Conservation (phyloP, 2,888 invertebrate species). For the Nebria brevicollis region DNA sequence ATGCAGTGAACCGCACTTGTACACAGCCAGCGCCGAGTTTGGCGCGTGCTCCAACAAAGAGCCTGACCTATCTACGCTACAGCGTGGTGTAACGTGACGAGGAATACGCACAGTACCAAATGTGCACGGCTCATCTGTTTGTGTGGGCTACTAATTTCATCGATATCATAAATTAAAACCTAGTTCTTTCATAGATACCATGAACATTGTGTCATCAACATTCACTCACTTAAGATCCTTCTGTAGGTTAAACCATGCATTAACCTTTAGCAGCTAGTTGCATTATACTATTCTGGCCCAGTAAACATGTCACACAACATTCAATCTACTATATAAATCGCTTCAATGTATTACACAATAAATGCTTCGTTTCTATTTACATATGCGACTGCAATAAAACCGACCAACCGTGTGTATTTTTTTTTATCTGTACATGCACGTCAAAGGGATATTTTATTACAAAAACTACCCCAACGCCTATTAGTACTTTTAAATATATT, state of each 20-base stretch:
- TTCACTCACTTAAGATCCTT: neutral
- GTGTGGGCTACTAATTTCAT: neutral
- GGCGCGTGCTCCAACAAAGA: constrained; percentile 28
- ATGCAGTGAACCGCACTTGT: constrained; percentile 17
- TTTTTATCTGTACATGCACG: no score
- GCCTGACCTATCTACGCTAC: constrained; percentile 44
- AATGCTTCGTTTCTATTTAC: neutral
- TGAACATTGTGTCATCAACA: neutral
- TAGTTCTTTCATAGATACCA: neutral
- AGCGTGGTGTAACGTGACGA: neutral
- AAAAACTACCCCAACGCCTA: no score
- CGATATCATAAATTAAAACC: neutral
- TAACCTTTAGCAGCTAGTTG: neutral
- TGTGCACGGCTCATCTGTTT: neutral
- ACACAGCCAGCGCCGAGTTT: constrained; percentile 3
- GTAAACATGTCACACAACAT: neutral
- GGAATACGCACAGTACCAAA: neutral
- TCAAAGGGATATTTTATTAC: no score
- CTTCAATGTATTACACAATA: neutral
- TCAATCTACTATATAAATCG: neutral
- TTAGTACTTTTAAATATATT: no score
- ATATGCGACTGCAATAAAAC: neutral
- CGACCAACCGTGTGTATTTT: no score
- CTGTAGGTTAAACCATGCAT: neutral
- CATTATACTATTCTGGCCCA: neutral